Evolutionary conservation across 2,113 vertebrate genomes (phyloP), one percentile per base, ranked within the genome.

Genomic region (Lasiurus borealis): DNA sequence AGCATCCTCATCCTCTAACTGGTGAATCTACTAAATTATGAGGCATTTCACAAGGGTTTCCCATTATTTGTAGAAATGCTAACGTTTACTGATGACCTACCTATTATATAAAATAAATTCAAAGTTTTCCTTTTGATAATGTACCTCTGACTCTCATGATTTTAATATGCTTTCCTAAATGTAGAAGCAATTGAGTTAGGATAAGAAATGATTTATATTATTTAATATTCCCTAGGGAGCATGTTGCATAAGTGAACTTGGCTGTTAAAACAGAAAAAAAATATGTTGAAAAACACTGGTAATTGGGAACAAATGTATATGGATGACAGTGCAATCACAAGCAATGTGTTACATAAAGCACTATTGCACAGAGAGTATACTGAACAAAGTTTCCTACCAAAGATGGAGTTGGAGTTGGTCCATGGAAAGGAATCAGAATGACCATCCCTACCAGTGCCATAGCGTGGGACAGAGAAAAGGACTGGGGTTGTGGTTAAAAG

Each of bases 361-460:
- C 59, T 48, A 5, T 27, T 6, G 21, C n/a, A 2, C 18, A 15
- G 13, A 44, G n/a, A 50, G 29, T 13, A 8, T 16, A 50, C 1
- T 23, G 16, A 3, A 3, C 6, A 72, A 46, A 40, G 12, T 72
- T 92, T 66, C 12, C 34, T 44, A 27, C 1, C 9, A 15, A 86
- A 68, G 8, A 7, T 25, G 0, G 3, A 73, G 48, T 29, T 18
- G 8, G 29, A 81, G 71, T 8, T 11, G 36, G 10, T 16, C 14
- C 57, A 0, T 29, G 31, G 18, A 48, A 36, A 50, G 1, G 2
- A 57, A 4, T 46, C 15, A 31, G 18, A 44, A 50, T 36, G 3
- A 11, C 0, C 7, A 81, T 8, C 6, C 3, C 44, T 23, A 19
- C 3, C 34, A 40, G 12, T 46, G 8, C 16, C 36, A 1, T 11